Base-by-base conservation (phyloP, 2,888 invertebrate genomes). In the Lissonota sp. region DNA sequence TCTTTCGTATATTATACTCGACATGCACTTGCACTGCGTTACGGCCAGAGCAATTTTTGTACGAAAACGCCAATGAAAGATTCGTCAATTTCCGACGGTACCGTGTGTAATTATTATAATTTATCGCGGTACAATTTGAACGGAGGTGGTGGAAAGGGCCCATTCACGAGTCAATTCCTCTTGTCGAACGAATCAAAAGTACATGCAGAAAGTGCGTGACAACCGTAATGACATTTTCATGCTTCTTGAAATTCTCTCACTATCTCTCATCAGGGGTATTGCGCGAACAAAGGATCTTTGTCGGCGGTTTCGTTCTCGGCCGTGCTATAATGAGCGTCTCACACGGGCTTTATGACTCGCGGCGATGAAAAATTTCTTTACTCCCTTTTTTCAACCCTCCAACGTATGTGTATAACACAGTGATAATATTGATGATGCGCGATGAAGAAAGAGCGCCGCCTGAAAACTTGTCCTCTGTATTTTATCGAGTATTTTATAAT, bases 391-490 rank as follows among this genome's bases (percentile, higher is more conserved):
- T 60, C 60, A 16, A n/a, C 26, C 6, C 16, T 40, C 39, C 42
- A 14, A 16, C 26, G 8, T 10, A 53, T 58, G 49, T 16, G 40
- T 51, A n/a, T 46, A 70, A 4, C 57, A 16, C 5, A 16, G 62
- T n/a, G 26, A 66, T 12, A 51, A 14, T n/a, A 7, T 39, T 39
- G 16, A 14, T 7, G 46, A 49, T 14, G 44, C 6, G 46, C 26
- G 49, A 39, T 26, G 26, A 26, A 46, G 42, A 70, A 42, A 71
- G 63, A 44, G 57, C 67, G 57, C 67, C 16, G 26, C 26, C 55
- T 16, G 46, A 55, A 64, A 66, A 49, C 39, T 71, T 40, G 46
- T 69, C n/a, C 73, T 73, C 63, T 73, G 63, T 80, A 42, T 63
- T 60, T 74, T 14, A 14, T 12, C n/a, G n/a, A n/a, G n/a, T n/a